Base-by-base conservation (phyloP, 2,888 invertebrate species). In the Acanthoscelides obtectus region DNA sequence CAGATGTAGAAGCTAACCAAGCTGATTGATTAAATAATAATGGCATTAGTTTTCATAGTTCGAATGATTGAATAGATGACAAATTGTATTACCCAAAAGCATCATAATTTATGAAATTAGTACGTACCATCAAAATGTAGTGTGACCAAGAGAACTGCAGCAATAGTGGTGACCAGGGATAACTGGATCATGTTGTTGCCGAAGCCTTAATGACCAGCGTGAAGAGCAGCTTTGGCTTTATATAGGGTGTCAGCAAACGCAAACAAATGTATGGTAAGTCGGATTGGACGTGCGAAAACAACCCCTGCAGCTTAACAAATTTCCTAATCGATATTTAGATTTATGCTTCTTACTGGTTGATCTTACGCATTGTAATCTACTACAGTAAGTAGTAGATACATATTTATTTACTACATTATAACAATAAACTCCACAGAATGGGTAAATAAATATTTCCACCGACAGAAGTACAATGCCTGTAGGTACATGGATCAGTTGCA, bases 251-350 rank as follows among this genome's bases (percentile, higher is more conserved):
- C 45, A 45, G 45, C 45, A 45, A 45, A 45, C 45, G 45, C 45
- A 45, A 45, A 45, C 45, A 45, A 45, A 45, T 45, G 45, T 12
- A 6, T 45, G 45, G 6, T 45, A 45, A 45, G 45, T 45, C 45
- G 3, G 45, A 45, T 3, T n/a, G 22, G 22, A 22, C 22, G 22
- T 67, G 67, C 67, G 67, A 67, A 67, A 67, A 67, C 67, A 67
- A 20, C 67, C 67, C 67, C 22, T 45, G 45, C 45, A 45, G 45
- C 45, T 45, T 45, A 45, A 45, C 45, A 45, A 45, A 45, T 45
- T 45, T 45, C 12, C 45, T 45, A 45, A 45, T 45, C 45, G 45
- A 45, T 45, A 45, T n/a, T n/a, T 45, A 45, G 45, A 45, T 45
- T 45, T 45, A 45, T 45, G 45, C 17, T 45, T 45, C 45, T 45